A percentile compares a stretch with the other conserved stretches of the same genome.
Evolutionary conservation across 1,140 invertebrate genomes (phyloP).

Genomic region (Drosophila pseudoobscura): DNA sequence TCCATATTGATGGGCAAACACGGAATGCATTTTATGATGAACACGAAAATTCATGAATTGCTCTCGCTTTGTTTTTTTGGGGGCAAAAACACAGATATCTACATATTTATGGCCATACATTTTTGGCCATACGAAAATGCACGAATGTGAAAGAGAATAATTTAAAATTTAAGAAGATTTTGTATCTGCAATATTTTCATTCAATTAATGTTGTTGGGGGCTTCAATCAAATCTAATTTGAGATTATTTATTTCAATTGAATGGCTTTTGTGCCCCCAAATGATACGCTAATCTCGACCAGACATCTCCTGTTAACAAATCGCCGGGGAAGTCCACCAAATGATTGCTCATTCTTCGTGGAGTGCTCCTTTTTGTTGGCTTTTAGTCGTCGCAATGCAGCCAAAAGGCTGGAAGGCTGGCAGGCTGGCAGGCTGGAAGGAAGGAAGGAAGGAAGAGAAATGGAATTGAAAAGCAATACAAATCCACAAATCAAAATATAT

Average conservation of each 20-base stretch:
- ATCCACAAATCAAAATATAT: constrained; percentile 67
- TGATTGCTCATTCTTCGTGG: constrained; percentile 23
- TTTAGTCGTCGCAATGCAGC: constrained; percentile 54
- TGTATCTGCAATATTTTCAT: too few relatives aligned
- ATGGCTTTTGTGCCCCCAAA: constrained; percentile 14
- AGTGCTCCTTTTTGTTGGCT: constrained; percentile 29
- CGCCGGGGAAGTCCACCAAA: constrained; percentile 10
- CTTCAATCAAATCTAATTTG: too few relatives aligned
- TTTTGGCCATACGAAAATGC: constrained; percentile 16
- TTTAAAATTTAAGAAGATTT: too few relatives aligned
- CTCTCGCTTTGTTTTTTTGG: background rate
- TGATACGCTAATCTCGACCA: constrained; percentile 49
- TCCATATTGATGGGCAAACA: constrained; percentile 60
- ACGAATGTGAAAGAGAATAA: background rate
- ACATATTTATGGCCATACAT: constrained; percentile 24
- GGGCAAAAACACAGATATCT: background rate
- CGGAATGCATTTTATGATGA: constrained; percentile 59
- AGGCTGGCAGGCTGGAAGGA: background rate
- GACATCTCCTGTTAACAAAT: constrained; percentile 52
- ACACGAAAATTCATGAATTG: constrained; percentile 41
- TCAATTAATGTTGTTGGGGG: too few relatives aligned
- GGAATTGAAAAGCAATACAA: constrained; percentile 63
- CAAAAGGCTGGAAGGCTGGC: constrained; percentile 16
- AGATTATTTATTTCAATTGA: background rate
- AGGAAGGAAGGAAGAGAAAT: constrained; percentile 2